A percentile compares a stretch with the other conserved stretches of the same genome.
Evolutionary conservation across 2,113 vertebrate species (phyloP).

Genomic region (Mus pahari): DNA sequence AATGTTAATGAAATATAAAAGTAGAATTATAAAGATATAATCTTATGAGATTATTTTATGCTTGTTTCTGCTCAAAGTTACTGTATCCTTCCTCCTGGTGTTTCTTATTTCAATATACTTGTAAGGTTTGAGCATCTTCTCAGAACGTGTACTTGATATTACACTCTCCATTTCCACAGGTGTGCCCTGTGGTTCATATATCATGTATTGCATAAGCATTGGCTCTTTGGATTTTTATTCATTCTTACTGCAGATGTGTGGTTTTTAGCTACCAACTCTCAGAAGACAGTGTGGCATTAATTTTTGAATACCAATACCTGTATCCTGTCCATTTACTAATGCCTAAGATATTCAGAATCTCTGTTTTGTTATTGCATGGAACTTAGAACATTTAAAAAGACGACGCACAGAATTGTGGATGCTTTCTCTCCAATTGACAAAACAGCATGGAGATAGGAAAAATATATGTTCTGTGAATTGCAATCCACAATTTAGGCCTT

Average conservation of each 20-base stretch:
- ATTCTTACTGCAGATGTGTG: neutral
- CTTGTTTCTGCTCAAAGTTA: neutral
- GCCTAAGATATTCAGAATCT: slow-evolving; percentile 41
- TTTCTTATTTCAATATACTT: neutral
- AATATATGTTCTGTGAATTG: neutral
- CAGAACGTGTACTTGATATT: neutral
- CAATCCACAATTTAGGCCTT: neutral
- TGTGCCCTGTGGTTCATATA: slow-evolving; percentile 1
- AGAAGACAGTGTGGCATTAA: slow-evolving; percentile 50
- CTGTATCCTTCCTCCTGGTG: neutral
- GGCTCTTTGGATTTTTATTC: neutral
- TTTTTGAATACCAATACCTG: slow-evolving; percentile 64
- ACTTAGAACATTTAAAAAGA: slow-evolving; percentile 32
- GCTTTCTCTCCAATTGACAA: neutral
- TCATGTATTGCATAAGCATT: neutral
- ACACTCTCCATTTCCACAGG: neutral
- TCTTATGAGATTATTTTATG: neutral
- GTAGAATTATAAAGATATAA: neutral
- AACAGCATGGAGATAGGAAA: neutral
- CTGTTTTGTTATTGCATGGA: neutral
- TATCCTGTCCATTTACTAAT: slow-evolving; percentile 55
- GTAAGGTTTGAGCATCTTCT: neutral
- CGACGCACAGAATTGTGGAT: neutral
- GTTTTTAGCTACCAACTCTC: neutral
- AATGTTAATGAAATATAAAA: slow-evolving; percentile 23